Conservation (phyloP, 2,113 vertebrate species). For the Corvus moneduloides region DNA sequence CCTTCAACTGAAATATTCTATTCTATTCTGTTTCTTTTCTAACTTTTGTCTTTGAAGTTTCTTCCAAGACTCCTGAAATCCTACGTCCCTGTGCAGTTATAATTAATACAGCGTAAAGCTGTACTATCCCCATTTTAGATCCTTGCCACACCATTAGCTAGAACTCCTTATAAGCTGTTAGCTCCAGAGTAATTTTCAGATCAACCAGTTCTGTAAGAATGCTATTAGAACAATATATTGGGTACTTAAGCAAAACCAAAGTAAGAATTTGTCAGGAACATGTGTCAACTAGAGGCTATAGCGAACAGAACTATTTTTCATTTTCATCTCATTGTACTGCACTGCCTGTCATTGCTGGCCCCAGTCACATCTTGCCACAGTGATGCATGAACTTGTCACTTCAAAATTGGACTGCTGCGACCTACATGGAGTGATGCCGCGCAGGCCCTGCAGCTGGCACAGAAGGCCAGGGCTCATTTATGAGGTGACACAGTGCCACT, state of each 20-base stretch:
- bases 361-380: background rate
- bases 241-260: background rate
- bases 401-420: background rate
- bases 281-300: background rate
- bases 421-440: rapidly evolving
- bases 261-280: background rate
- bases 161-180: background rate
- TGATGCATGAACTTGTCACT: background rate
- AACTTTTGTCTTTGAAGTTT: background rate
- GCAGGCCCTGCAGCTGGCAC: background rate
- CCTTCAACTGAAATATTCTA: background rate
- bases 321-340: background rate
- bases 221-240: background rate
- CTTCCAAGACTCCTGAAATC: background rate
- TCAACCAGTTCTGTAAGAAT: background rate
- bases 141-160: background rate
- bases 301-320: background rate
- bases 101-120: background rate
- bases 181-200: background rate
- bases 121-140: background rate
- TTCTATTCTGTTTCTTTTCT: background rate
- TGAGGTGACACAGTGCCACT: background rate
- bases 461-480: background rate
- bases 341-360: background rate
- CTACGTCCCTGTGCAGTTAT: background rate